Percentiles rank a stretch among this genome's conserved stretches.
Evolutionary conservation across 2,888 invertebrate species (phyloP).

Genomic region (Sarcophaga variegata): DNA sequence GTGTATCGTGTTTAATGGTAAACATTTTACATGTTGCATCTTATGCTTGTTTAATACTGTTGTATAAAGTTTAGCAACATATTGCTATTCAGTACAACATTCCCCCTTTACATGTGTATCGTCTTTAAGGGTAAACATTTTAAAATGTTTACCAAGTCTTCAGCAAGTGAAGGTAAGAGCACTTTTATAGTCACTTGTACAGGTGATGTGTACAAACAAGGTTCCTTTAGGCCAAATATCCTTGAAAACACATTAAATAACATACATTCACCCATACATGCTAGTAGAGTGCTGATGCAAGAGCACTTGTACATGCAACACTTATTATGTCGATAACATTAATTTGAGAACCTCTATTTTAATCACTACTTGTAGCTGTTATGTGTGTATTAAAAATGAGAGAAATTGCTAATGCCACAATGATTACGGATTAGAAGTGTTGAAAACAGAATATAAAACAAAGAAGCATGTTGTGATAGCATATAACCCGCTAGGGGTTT

Average conservation of each 20-base stretch:
- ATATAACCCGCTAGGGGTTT: no score
- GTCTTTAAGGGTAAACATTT: neutral
- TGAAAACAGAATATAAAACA: no score
- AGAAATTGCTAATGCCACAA: neutral
- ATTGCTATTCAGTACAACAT: neutral
- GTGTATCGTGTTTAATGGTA: no score
- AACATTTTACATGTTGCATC: no score
- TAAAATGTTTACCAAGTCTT: neutral
- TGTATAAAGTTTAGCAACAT: no score
- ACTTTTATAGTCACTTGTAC: neutral
- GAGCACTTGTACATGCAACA: neutral
- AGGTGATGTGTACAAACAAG: slow-evolving; percentile 39
- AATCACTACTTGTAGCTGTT: neutral
- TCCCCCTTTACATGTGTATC: neutral
- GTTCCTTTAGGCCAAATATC: slow-evolving; percentile 38
- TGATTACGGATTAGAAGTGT: no score
- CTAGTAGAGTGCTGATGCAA: neutral
- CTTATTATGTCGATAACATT: neutral
- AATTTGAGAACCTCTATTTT: slow-evolving; percentile 9
- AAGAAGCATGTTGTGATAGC: no score
- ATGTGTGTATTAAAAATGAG: neutral
- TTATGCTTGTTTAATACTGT: no score
- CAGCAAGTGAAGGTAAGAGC: slow-evolving; percentile 12
- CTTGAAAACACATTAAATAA: slow-evolving; percentile 36
- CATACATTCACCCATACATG: neutral